phyloP scores from a whole-genome alignment of 2,888 invertebrate species.

The Selenia dentaria region DNA sequence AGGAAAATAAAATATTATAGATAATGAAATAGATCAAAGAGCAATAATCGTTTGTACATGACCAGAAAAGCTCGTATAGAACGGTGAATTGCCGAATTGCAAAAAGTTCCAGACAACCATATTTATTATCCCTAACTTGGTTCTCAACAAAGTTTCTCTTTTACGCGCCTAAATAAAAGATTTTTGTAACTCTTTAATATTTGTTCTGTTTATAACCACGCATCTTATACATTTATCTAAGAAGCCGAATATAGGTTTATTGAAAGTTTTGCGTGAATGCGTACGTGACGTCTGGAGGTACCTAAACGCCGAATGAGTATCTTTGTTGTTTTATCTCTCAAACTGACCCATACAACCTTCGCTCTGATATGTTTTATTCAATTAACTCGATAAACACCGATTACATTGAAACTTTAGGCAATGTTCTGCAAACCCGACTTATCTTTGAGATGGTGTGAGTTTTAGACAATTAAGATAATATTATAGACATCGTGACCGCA shows the following conservation, averaged over 20 bases:
- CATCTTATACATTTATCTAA: constrained; percentile 32
- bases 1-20: too few species aligned
- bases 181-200: constrained; percentile 30
- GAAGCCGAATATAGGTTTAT: constrained; percentile 40
- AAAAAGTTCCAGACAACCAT: constrained; percentile 7
- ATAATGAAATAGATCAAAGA: too few species aligned
- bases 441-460: constrained; percentile 31
- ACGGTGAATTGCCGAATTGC: constrained; percentile 8
- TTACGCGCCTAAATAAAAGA: constrained; percentile 30
- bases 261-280: constrained; percentile 40
- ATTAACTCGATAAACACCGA: constrained; percentile 41
- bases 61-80: neutral
- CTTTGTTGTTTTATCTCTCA: constrained; percentile 45
- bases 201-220: constrained; percentile 27
- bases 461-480: constrained; percentile 27
- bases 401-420: constrained; percentile 42
- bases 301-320: constrained; percentile 29
- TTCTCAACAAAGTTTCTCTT: constrained; percentile 24
- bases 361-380: constrained; percentile 41
- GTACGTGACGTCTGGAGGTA: constrained; percentile 41
- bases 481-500: constrained; percentile 12
- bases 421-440: constrained; percentile 36
- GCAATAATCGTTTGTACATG: neutral
- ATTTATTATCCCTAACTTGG: constrained; percentile 13
- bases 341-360: constrained; percentile 32